phyloP scores from a whole-genome alignment of 2,797 vertebrate species.

The Toxotes lorentzi region DNA sequence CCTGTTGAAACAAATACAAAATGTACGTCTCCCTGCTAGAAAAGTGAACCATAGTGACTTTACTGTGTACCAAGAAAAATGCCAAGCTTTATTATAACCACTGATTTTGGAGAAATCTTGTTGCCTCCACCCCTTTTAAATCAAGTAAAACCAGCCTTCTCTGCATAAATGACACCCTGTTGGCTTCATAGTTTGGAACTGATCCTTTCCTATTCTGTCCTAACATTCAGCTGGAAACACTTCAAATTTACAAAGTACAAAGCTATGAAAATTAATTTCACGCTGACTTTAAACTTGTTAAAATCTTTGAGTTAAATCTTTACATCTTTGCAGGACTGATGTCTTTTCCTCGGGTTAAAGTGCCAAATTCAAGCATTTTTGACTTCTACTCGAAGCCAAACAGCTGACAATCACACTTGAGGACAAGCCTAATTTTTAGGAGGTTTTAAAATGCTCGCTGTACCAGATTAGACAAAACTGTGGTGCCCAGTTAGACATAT shows the following conservation, averaged over 20 bases:
- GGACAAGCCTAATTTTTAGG: neutral
- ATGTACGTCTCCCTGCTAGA: neutral
- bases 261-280: neutral
- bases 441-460: neutral
- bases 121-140: too few species aligned
- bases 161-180: neutral
- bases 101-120: too few species aligned
- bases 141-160: neutral
- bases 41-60: neutral
- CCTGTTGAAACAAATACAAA: neutral
- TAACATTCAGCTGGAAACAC: slow-evolving; percentile 9
- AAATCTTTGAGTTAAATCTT: neutral
- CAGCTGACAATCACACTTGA: neutral
- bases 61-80: neutral
- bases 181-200: neutral
- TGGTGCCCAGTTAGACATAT: neutral
- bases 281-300: neutral
- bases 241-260: slow-evolving; percentile 5
- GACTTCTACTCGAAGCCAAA: neutral
- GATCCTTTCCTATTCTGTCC: neutral
- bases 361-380: neutral
- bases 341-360: neutral
- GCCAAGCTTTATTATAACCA: neutral
- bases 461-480: neutral
- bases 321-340: neutral